Conservation (phyloP, 35 echinoderm and acorn worm species). For the Ptychodera flava region DNA sequence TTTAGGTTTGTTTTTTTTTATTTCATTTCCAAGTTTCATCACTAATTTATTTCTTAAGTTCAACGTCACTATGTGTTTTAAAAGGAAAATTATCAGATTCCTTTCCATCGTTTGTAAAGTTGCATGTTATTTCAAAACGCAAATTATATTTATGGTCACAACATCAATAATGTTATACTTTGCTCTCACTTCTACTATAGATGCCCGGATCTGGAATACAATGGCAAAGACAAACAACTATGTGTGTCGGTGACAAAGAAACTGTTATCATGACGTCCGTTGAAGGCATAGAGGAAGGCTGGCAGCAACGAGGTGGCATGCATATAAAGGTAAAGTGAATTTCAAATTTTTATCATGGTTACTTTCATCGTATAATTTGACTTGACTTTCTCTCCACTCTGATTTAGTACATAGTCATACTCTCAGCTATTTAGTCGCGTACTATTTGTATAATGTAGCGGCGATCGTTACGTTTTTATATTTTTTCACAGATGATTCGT, state of each 20-base stretch:
- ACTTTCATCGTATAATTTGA: background rate
- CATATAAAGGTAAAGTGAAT: background rate
- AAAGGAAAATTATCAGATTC: too few relatives aligned
- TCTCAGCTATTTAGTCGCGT: background rate
- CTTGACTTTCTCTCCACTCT: background rate
- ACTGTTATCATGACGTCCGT: background rate
- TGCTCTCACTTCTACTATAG: too few relatives aligned
- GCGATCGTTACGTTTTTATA: background rate
- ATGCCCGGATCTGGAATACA: too few relatives aligned
- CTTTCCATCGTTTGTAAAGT: too few relatives aligned
- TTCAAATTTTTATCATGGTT: background rate
- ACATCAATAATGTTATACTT: too few relatives aligned
- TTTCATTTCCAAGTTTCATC: too few relatives aligned
- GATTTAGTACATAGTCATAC: background rate
- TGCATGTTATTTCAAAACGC: too few relatives aligned
- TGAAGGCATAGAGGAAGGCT: background rate
- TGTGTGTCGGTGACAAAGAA: background rate
- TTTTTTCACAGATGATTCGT: background rate
- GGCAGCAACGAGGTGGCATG: background rate
- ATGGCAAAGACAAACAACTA: too few relatives aligned
- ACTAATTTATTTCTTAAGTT: too few relatives aligned
- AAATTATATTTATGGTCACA: too few relatives aligned
- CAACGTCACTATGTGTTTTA: too few relatives aligned
- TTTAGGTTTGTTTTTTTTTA: too few relatives aligned
- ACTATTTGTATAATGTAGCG: background rate